A percentile compares a stretch with the other conserved stretches of the same genome.
These are phyloP conservation scores for Prinia subflava DNA, from an alignment of 2,113 vertebrate genomes.

Conservation along the genomic window DNA sequence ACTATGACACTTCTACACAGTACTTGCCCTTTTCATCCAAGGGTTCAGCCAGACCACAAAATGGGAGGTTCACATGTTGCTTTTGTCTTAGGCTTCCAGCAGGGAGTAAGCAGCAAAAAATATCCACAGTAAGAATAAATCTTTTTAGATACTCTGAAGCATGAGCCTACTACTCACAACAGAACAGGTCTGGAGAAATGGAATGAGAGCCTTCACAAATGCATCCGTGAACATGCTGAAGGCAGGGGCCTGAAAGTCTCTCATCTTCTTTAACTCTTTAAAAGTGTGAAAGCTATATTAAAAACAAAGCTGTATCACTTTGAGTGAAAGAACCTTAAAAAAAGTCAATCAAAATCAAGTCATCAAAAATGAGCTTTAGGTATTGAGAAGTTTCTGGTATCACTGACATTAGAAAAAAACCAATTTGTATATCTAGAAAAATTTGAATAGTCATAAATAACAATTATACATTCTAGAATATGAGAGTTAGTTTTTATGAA, in stretches of 20 bases:
- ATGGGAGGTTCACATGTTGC: background rate
- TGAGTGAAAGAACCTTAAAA: background rate
- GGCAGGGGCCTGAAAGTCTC: background rate
- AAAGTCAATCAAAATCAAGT: background rate
- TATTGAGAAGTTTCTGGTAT: background rate
- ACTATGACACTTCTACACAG: background rate
- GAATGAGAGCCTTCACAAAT: background rate
- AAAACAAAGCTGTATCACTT: background rate
- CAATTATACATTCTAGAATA: background rate
- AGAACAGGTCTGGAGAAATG: background rate
- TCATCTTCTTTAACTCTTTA: background rate
- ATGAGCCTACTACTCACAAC: background rate
- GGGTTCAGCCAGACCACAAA: slow-evolving; percentile 23
- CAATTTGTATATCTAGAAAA: background rate
- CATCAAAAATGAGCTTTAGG: background rate
- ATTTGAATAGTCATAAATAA: background rate
- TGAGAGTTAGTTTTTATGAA: background rate
- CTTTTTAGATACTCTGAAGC: background rate
- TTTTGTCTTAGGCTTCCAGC: slow-evolving; percentile 21
- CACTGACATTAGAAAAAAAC: background rate
- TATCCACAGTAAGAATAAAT: background rate
- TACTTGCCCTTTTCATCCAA: background rate
- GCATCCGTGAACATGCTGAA: background rate
- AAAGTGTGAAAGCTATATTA: background rate
- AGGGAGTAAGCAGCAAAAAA: background rate